phyloP scores from a whole-genome alignment of 2,113 vertebrate genomes.

The Gymnorhina tibicen region DNA sequence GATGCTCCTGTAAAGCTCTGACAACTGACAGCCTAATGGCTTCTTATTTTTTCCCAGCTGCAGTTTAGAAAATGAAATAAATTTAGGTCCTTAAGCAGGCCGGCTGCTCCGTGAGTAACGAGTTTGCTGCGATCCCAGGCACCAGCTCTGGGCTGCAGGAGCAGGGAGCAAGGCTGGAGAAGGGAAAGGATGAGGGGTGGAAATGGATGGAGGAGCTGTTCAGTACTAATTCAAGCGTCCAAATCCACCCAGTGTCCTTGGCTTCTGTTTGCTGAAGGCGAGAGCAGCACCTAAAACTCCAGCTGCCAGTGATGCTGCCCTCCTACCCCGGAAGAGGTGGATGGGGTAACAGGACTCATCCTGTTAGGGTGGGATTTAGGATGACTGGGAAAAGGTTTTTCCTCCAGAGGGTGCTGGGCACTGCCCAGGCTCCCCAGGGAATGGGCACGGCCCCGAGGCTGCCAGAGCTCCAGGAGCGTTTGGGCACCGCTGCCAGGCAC shows the following conservation, averaged over 20 bases:
- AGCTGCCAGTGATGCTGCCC: neutral
- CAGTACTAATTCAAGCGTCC: neutral
- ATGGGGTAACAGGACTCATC: neutral
- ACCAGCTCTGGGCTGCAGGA: neutral
- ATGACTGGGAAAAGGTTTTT: neutral
- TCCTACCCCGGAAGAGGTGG: neutral
- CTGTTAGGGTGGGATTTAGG: neutral
- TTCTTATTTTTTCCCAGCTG: constrained; percentile 59
- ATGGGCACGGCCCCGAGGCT: neutral
- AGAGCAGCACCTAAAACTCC: neutral
- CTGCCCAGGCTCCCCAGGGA: neutral
- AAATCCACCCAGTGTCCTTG: fast-evolving
- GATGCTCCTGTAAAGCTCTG: constrained; percentile 48
- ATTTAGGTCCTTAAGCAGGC: constrained; percentile 44
- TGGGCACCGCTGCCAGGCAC: fast-evolving
- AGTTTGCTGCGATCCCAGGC: neutral
- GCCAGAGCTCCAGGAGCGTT: neutral
- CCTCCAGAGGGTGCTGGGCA: neutral
- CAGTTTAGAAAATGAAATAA: constrained; percentile 63
- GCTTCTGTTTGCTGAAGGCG: fast-evolving
- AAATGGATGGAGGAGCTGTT: neutral
- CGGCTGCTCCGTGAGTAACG: neutral
- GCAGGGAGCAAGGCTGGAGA: neutral
- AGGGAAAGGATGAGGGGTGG: neutral
- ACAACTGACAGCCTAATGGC: constrained; percentile 63